A percentile compares a stretch with the other conserved stretches of the same genome.
phyloP scores from a whole-genome alignment of 2,113 vertebrate genomes.

The Cinclus cinclus region DNA sequence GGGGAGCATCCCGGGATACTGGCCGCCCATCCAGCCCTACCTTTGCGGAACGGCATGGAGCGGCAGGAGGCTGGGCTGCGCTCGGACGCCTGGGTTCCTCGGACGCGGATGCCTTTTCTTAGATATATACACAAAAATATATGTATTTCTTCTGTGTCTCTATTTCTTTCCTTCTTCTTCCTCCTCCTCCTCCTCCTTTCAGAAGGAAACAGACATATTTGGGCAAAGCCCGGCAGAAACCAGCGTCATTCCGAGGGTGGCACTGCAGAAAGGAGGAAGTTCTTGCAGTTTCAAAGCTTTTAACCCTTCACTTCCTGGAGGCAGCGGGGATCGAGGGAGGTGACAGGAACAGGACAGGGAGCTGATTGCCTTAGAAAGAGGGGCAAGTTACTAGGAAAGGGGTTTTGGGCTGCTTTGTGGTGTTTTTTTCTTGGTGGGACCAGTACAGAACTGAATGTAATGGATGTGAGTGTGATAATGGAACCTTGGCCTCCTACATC shows the following conservation, averaged over 20 bases:
- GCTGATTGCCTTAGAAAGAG: background rate
- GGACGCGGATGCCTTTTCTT: background rate
- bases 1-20: background rate
- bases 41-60: constrained; percentile 63
- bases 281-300: background rate
- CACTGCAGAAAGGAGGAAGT: constrained; percentile 52
- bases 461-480: background rate
- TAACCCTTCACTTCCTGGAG: constrained; percentile 8
- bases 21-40: background rate
- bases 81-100: background rate
- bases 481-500: background rate
- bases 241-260: constrained; percentile 60
- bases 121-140: rapidly evolving
- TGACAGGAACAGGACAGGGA: background rate
- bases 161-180: background rate
- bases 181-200: background rate
- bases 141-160: background rate
- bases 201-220: constrained; percentile 62
- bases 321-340: background rate
- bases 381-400: background rate
- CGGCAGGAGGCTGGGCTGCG: background rate
- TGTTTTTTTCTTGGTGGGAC: background rate
- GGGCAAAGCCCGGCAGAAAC: constrained; percentile 26
- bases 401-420: rapidly evolving
- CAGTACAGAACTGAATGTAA: background rate